phyloP scores from a whole-genome alignment of 2,113 vertebrate species.

The Atrichornis clamosus region DNA sequence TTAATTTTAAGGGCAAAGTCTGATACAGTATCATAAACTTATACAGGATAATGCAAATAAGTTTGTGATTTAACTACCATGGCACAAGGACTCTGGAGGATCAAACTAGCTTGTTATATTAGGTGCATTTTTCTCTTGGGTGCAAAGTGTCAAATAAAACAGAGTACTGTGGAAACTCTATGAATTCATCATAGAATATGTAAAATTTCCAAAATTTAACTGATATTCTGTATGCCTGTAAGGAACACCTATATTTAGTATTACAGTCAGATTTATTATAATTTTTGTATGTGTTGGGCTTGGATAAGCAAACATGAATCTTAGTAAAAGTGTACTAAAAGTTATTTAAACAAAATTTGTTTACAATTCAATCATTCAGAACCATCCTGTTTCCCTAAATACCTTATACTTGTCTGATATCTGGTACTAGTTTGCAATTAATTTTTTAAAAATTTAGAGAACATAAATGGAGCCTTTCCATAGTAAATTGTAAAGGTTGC shows the following conservation, averaged over 20 bases:
- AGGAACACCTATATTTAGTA: neutral
- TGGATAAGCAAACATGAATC: neutral
- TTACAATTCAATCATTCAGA: neutral
- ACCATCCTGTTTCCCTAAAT: neutral
- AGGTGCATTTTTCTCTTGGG: neutral
- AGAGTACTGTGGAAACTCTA: neutral
- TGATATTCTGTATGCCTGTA: neutral
- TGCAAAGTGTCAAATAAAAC: neutral
- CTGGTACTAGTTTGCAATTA: neutral
- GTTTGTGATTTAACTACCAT: neutral
- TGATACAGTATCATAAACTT: neutral
- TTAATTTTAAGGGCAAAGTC: conserved; percentile 20
- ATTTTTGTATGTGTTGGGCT: accelerated
- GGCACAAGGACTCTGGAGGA: neutral
- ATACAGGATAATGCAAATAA: neutral
- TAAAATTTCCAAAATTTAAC: neutral
- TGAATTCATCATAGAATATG: neutral
- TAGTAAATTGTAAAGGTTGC: neutral
- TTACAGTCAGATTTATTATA: neutral
- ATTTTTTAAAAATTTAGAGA: neutral
- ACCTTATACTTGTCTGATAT: neutral
- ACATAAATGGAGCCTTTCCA: neutral
- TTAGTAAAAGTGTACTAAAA: neutral
- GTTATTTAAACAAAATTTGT: neutral
- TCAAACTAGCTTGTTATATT: neutral